Base-by-base conservation (phyloP, 2,888 invertebrate genomes). In the Stenotaenia linearis region DNA sequence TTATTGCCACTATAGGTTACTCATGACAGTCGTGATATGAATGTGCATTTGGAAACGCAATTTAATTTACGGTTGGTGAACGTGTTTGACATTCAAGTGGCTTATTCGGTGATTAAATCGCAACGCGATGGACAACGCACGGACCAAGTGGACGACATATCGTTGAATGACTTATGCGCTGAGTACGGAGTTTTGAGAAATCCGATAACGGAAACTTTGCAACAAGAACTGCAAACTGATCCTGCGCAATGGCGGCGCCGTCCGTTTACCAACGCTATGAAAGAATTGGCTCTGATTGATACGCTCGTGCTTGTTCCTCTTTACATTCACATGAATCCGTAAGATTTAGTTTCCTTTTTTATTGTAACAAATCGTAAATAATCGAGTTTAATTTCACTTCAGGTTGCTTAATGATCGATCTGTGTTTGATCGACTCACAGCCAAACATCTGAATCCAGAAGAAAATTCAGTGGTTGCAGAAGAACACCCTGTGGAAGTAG, bases 271-370 rank as follows among this genome's bases (percentile, higher is more conserved):
- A 18, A 40, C n/a, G 18, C 28, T 15, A 78, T 78, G 78, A 78
- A 32, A 28, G 78, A 78, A 10, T 56, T 50, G 25, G 78, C 78
- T 50, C 6, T 78, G 28, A 25, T 56, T 7, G 45, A 78, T 78
- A 50, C 78, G 12, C 56, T 78, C 9, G 78, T 78, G 23, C 32
- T 78, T 15, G 45, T 78, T 28, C 78, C 78, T 10, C 78, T 78
- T 18, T 78, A 78, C 25, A 25, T 56, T 25, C 23, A 21, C 1
- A 78, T 78, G 78, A 45, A 56, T 25, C 78, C 78, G 78, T 78
- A 18, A 77, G 77, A 40, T 15, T 6, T 32, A 6, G 12, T 40
- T 40, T 40, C n/a, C n/a, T 40, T 40, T 40, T 40, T 40, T 10
- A 37, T 6, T 37, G 9, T 37, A 37, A 12, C n/a, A n/a, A n/a